Base-by-base conservation (phyloP, 2,888 invertebrate genomes). In the Tricholauxania praeusta region DNA sequence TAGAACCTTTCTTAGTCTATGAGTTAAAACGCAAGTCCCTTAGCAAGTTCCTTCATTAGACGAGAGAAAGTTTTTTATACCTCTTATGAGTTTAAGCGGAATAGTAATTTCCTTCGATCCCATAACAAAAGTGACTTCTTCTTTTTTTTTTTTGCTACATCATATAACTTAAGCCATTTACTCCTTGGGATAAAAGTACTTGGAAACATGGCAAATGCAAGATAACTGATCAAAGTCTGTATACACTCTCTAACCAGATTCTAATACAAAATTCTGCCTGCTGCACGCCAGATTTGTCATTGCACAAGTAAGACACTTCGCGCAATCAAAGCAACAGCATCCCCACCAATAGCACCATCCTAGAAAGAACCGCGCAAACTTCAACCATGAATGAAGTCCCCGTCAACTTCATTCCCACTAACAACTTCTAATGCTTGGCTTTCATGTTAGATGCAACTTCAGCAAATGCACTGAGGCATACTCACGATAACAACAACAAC, bases 301-400 rank as follows among this genome's bases (percentile, higher is more conserved):
- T 52, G 53, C 63, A 52, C 70, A 70, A 53, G 62, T 70, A 48
- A 62, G 62, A 70, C 32, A 63, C 62, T 67, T 57, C n/a, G 28
- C 59, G 49, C 64, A 64, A 49, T 49, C 17, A 12, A 49, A 64
- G 22, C 64, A 49, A 17, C 19, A 51, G 14, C 52, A 51, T 39
- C 10, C 22, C 15, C 59, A 59, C 22, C 66, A 67, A 47, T 53
- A 10, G 47, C 66, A 47, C n/a, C 55, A 14, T 39, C 49, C 32
- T 15, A 22, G 62, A 53, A 52, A 59, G 63, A 63, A 52, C 53
- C 53, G 70, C 62, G 39, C 47, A 53, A 53, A 63, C 52, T 17
- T 22, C 67, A 39, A n/a, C 62, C 51, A 70, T 70, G 60, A 69
- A 69, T 69, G 69, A 69, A 69, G 60, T 62, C 28, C 17, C n/a